Base-by-base conservation (phyloP, 2,113 vertebrate genomes). In the Sigmodon hispidus region DNA sequence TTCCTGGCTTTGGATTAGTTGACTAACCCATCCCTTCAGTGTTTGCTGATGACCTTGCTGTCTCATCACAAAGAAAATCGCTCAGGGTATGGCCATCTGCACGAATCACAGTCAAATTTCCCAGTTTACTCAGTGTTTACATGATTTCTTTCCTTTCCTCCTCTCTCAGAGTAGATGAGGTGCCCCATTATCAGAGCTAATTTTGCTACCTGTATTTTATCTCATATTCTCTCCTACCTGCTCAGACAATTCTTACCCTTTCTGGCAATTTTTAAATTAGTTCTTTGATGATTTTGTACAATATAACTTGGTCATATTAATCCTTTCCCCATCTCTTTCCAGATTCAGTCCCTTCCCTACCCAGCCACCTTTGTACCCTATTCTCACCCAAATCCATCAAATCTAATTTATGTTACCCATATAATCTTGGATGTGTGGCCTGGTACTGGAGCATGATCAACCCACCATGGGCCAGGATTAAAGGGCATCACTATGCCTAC, bases 41-140 rank as follows among this genome's bases (percentile, higher is more conserved):
- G 21, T 97, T 87, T 84, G 63, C 5, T 29, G n/a, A 87, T 90
- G 67, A 81, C 76, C 55, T 90, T 85, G 43, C 73, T 26, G 90
- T 93, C 67, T 96, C 43, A 45, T 90, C 63, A 89, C 43, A 81
- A 52, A 70, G 88, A 75, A 87, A 69, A 57, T 43, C 6, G 9
- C 40, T 7, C 69, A 31, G 72, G 36, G 55, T 90, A 22, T 65
- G 48, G 72, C 67, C n/a, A 3, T 92, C 10, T 50, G 40, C 15
- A 81, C 31, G 4, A 48, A 87, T 59, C 69, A 7, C 10, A 48
- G 85, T 43, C 59, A 76, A 2, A 76, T 57, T 87, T 95, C 63
- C 72, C 85, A 43, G 55, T 80, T 70, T 59, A 55, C 52, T 48
- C 24, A 67, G 11, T 83, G 77, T 93, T 63, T 92, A 0, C 52